Evolutionary conservation across 2,113 vertebrate species (phyloP).

Genomic region (Macheiramphus alcinus): DNA sequence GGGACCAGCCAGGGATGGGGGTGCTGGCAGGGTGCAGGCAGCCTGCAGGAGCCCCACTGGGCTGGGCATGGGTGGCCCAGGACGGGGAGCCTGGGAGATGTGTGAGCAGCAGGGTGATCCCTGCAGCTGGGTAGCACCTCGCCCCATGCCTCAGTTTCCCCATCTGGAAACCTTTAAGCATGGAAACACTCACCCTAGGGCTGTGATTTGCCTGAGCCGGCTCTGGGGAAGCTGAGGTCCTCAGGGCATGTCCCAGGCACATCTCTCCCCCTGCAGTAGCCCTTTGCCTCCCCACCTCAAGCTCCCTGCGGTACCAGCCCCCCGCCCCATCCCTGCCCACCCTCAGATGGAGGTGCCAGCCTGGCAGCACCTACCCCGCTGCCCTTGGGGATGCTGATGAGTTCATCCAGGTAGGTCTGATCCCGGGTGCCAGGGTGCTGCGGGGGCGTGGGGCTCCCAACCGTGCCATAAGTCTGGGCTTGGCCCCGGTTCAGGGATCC

Average conservation of each 20-base stretch:
- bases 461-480: not conserved
- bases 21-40: not conserved
- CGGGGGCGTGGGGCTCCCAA: fast-evolving
- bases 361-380: not conserved
- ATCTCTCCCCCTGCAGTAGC: not conserved
- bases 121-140: fast-evolving
- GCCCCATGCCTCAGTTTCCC: not conserved
- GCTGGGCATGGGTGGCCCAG: not conserved
- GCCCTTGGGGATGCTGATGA: constrained; percentile 37
- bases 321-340: not conserved
- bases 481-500: not conserved
- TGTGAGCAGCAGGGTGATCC: not conserved
- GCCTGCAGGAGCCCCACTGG: not conserved
- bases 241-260: not conserved
- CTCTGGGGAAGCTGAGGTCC: not conserved
- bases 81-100: not conserved
- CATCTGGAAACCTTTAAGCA: not conserved
- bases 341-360: not conserved
- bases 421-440: not conserved
- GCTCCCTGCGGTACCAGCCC: not conserved
- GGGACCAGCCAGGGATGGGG: fast-evolving
- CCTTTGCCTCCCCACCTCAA: not conserved
- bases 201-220: not conserved
- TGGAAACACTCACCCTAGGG: not conserved
- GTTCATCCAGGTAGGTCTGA: constrained; percentile 10